phyloP scores from a whole-genome alignment of 2,888 invertebrate species.

The Trileptium ribeirensis region DNA sequence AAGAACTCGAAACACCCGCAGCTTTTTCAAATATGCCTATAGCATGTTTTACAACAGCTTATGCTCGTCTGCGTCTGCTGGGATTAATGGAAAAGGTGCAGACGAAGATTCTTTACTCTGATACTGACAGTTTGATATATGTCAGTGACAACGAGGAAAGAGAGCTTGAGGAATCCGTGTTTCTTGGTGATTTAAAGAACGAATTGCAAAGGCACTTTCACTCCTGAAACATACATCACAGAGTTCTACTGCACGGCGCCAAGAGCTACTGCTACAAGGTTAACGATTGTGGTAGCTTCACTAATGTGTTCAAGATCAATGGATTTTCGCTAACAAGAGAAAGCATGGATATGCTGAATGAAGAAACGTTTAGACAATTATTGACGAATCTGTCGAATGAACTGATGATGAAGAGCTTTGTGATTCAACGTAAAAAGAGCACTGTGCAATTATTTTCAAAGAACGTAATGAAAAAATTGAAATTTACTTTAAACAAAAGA shows the following conservation, averaged over 20 bases:
- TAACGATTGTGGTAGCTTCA: not conserved
- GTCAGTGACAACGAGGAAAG: not conserved
- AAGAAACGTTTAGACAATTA: too few relatives aligned
- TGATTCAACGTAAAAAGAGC: too few relatives aligned
- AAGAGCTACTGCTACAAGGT: conserved; percentile 10
- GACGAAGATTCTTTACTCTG: conserved; percentile 47
- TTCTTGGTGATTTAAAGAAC: not conserved
- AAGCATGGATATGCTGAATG: too few relatives aligned
- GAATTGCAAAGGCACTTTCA: not conserved
- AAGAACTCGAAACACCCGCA: not conserved
- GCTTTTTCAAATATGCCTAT: conserved; percentile 42
- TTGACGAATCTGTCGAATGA: too few relatives aligned
- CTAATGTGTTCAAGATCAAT: not conserved
- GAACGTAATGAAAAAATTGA: too few relatives aligned
- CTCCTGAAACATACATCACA: not conserved
- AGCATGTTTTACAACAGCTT: conserved; percentile 50
- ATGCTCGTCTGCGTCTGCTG: conserved; percentile 48
- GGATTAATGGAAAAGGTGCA: conserved; percentile 44
- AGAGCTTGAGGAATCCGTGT: not conserved
- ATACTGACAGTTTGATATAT: conserved; percentile 40
- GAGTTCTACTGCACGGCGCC: not conserved
- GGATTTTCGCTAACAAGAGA: not conserved
- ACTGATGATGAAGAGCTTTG: too few relatives aligned
- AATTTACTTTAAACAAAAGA: too few relatives aligned
- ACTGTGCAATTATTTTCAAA: too few relatives aligned